Evolutionary conservation across 1,140 invertebrate genomes (phyloP), one percentile per base, ranked within the genome.

Genomic region (Drosophila tristis): DNA sequence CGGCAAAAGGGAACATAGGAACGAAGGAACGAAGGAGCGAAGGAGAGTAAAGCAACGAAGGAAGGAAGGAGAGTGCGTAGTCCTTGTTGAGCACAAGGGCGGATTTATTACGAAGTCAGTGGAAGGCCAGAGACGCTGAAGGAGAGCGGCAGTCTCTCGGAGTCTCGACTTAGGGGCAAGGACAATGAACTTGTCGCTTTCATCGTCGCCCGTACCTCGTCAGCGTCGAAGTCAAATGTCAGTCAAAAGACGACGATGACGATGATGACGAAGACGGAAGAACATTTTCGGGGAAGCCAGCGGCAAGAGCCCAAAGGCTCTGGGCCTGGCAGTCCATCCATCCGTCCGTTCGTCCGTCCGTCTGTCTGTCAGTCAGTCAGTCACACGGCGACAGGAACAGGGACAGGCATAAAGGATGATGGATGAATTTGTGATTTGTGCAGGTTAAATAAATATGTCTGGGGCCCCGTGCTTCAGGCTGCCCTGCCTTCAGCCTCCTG

Each of bases 171-270:
- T 68, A 29, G 66, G 50, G 74, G 80, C 75, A 89, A 89, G 84
- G 79, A 89, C 84, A 89, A 89, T 89, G 84, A 89, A 89, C 84
- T 90, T 89, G 84, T 89, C 84, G 79, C 84, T 74, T 84, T 84
- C 73, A 84, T 63, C 76, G 76, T 73, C 84, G 61, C 75, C 35
- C 82, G 68, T 76, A 65, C 79, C 35, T 89, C 84, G 85, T 90
- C 84, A 89, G 64, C 65, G 73, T 71, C 54, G 72, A 89, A 89
- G 84, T 89, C 84, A 89, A 89, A 90, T 89, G 84, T 89, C 84
- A 89, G 74, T 86, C 81, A 86, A 86, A 39, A 86, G 81, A 71
- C 81, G 61, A 68, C 57, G 51, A 60, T 8, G 76, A 44, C 62
- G 71, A 45, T 39, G 63, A 71, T 74, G 55, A 74, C 60, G 59